These are phyloP conservation scores for Ditula angustiorana DNA, from an alignment of 2,888 invertebrate species.

Conservation along the genomic window DNA sequence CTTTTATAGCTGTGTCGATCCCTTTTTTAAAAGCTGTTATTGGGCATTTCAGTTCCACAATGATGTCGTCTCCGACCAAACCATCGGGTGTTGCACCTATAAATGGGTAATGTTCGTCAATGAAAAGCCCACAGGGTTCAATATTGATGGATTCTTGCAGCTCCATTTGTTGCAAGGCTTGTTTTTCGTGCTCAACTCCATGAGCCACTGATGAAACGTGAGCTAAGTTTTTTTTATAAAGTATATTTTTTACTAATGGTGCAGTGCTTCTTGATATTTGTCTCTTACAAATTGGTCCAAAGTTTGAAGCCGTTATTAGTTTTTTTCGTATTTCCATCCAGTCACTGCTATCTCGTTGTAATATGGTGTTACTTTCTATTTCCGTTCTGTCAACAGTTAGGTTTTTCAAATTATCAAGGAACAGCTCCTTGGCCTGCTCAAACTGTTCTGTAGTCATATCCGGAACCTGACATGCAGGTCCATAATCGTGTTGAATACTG, in stretches of 20 bases:
- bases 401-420: constrained; percentile 39
- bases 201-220: constrained; percentile 40
- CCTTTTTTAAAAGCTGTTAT: not conserved
- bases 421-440: constrained; percentile 37
- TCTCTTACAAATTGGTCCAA: constrained; percentile 42
- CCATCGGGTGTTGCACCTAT: not conserved
- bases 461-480: constrained; percentile 37
- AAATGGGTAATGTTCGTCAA: constrained; percentile 38
- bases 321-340: constrained; percentile 46
- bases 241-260: constrained; percentile 43
- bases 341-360: constrained; percentile 45
- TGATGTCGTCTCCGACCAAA: not conserved
- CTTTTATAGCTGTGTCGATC: not conserved
- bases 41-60: not conserved
- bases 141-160: constrained; percentile 38
- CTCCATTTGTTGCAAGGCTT: constrained; percentile 33
- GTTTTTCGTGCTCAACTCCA: constrained; percentile 40
- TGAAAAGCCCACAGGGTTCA: constrained; percentile 44
- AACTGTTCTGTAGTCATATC: constrained; percentile 40
- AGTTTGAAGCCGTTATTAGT: constrained; percentile 44
- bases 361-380: constrained; percentile 40
- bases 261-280: constrained; percentile 18
- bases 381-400: constrained; percentile 35
- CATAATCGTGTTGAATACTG: constrained; percentile 43
- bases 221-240: constrained; percentile 43